Evolutionary conservation across 2,888 invertebrate genomes (phyloP), one percentile per base, ranked within the genome.

Genomic region (Sphecodes monilicornis): DNA sequence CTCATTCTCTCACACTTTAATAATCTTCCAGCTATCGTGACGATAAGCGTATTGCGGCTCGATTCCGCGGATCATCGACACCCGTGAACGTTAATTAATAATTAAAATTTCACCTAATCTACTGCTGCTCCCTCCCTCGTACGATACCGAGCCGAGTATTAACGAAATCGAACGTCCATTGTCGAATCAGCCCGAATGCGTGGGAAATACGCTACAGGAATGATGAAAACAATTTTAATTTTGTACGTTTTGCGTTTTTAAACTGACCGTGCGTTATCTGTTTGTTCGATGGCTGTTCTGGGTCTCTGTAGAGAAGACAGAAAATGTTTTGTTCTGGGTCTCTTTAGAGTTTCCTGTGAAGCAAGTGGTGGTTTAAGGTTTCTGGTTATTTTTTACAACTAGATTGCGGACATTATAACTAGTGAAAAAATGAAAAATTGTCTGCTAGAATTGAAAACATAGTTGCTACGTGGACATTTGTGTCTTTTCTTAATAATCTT

Each of bases 21-120:
- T 86, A 89, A 88, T 83, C 86, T 86, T 78, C 78, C 73, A 60
- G 43, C 54, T 84, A 84, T 78, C 79, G 43, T 80, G 26, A 26
- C 66, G 81, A 85, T 80, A 83, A 83, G 83, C 73, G 76, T n/a
- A 18, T 39, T 41, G 57, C 72, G 54, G 11, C 73, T 26, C 46
- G 66, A 41, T 74, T 70, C 71, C 46, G 75, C 57, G 71, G 79
- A 57, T 83, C 71, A 80, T 84, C 80, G 77, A 54, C 50, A 83
- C 39, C 46, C 22, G 46, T 32, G 70, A 22, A 26, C 71, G 85
- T 78, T 85, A 86, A 85, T 85, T 73, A 86, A 60, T 71, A 78
- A 79, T 82, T 74, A 50, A 85, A 66, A 71, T 74, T 69, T 78
- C 72, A 13, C 22, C n/a, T 3, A 57, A 70, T 80, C 36, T n/a